phyloP scores from a whole-genome alignment of 2,888 invertebrate genomes.

The Bruchidius siliquastri region DNA sequence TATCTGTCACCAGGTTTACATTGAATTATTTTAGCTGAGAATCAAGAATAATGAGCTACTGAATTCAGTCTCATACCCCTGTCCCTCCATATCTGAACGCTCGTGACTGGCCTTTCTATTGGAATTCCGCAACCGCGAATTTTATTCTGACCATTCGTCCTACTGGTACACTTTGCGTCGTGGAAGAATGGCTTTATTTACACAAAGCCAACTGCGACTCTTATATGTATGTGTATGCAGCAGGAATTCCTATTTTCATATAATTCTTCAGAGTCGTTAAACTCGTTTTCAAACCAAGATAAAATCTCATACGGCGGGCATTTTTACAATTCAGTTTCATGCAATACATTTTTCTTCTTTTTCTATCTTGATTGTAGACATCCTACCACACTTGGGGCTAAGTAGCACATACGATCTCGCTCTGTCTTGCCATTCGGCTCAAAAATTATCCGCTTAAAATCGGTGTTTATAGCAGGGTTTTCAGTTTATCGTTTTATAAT shows the following conservation, averaged over 20 bases:
- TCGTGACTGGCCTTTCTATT: not conserved
- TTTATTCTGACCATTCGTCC: not conserved
- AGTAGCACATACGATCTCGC: not conserved
- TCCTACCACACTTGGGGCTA: not conserved
- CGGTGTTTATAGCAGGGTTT: not conserved
- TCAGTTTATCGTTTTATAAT: not conserved
- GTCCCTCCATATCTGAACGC: not conserved
- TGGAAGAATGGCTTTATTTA: not conserved
- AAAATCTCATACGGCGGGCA: not conserved
- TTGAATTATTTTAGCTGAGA: too few relatives aligned
- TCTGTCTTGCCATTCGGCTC: not conserved
- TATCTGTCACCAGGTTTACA: too few relatives aligned
- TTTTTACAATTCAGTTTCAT: not conserved
- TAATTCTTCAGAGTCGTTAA: not conserved
- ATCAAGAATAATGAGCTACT: too few relatives aligned
- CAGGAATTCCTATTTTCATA: not conserved
- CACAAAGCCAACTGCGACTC: not conserved
- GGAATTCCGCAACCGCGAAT: not conserved
- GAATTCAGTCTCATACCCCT: too few relatives aligned
- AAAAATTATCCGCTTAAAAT: not conserved
- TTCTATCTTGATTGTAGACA: not conserved
- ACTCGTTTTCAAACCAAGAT: not conserved
- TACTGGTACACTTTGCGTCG: not conserved
- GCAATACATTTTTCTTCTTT: not conserved
- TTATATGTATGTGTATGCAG: not conserved